Evolutionary conservation across 2,113 vertebrate species (phyloP).

Genomic region (Epinephelus cyanopodus): DNA sequence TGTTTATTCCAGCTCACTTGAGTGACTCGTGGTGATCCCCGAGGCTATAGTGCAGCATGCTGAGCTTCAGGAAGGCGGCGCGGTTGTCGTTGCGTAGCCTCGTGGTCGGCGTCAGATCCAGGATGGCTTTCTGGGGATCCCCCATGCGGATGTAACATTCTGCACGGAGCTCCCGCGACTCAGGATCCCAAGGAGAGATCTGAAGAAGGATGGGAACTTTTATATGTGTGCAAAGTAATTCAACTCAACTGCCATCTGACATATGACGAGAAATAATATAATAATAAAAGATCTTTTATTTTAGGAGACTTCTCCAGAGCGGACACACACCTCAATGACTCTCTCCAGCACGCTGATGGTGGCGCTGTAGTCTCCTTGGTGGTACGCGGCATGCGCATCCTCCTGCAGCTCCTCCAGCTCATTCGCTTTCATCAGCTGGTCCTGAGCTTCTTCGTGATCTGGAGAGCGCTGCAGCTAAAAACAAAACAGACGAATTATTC

Average conservation of each 20-base stretch:
- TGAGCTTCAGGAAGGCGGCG: conserved; percentile 87
- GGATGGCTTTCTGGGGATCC: conserved; percentile 86
- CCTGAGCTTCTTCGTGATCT: conserved; percentile 81
- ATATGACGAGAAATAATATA: background rate
- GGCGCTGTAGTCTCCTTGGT: conserved; percentile 81
- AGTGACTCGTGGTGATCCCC: conserved; percentile 88
- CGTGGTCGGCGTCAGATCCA: conserved; percentile 86
- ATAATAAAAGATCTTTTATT: background rate
- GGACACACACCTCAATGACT: conserved; percentile 82
- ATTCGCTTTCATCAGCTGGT: conserved; percentile 78
- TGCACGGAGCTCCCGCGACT: conserved; percentile 86
- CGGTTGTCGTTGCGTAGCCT: conserved; percentile 88
- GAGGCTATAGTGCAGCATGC: conserved; percentile 85
- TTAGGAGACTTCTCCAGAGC: background rate
- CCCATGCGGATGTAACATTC: conserved; percentile 87
- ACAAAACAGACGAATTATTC: background rate
- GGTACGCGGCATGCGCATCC: conserved; percentile 78
- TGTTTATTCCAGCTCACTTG: conserved; percentile 72
- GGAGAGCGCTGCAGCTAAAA: conserved; percentile 82
- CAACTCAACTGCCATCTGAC: background rate
- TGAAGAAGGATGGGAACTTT: conserved; percentile 35
- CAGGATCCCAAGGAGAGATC: conserved; percentile 88
- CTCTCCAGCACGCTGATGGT: conserved; percentile 81
- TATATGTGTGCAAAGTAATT: background rate
- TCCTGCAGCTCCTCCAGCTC: conserved; percentile 84